Evolutionary conservation across 2,113 vertebrate genomes (phyloP), one percentile per base, ranked within the genome.

Genomic region (Noturus placidus): DNA sequence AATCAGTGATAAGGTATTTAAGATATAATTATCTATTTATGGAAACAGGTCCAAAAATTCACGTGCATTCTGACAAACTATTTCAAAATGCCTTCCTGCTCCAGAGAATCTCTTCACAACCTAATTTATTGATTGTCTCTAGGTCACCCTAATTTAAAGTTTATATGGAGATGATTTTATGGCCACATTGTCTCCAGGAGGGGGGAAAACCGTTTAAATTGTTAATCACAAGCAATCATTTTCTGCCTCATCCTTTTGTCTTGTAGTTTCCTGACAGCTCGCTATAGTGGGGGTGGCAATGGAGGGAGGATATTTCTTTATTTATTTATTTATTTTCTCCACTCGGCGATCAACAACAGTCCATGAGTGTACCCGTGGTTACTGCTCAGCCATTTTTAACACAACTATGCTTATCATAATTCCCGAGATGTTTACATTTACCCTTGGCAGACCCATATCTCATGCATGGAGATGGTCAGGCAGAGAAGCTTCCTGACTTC

Each of bases 401-500:
- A 17, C 54, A 25, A 25, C 20, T 27, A 17, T 25, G 22, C 25
- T 70, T 52, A 42, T 33, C 25, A 20, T 70, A 46, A 50, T 33
- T 3, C 0, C n/a, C 14, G 22, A 4, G n/a, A 20, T 35, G 38
- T 5, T 5, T 52, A 13, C 7, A 61, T 25, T 0, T 8, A 3
- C 9, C 35, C 72, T 46, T 46, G 17, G 5, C 52, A 74, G 22
- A 30, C 15, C 17, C 14, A 35, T 38, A 46, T 30, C 4, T 30
- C 5, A 1, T 59, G 61, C 33, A 10, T 77, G 17, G 20, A n/a
- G 22, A 33, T 9, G 46, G 3, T 83, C 70, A 67, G 79, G 54
- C 50, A 30, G 20, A 78, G 76, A 42, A 84, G 57, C 25, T 74
- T 46, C 70, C 63, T 80, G 67, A 82, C 56, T 82, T 87, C 72